phyloP scores from a whole-genome alignment of 2,888 invertebrate genomes.

The Brenthis ino region DNA sequence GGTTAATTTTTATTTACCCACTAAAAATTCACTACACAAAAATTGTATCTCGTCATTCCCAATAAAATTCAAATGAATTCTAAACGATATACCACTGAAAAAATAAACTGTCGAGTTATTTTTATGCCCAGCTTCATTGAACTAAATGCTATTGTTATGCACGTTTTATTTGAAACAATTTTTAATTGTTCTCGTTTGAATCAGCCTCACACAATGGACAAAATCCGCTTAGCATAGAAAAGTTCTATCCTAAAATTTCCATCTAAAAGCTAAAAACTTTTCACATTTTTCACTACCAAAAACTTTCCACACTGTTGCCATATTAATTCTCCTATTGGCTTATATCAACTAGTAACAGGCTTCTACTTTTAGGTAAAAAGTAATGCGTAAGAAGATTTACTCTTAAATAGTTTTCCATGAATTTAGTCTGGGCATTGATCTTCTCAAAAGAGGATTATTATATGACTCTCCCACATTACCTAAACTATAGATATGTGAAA shows the following conservation, averaged over 20 bases:
- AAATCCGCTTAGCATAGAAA: conserved; percentile 35
- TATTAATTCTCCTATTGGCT: conserved; percentile 5
- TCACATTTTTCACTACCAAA: conserved; percentile 9
- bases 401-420: conserved; percentile 7
- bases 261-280: conserved; percentile 28
- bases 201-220: conserved; percentile 23
- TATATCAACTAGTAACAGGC: conserved; percentile 8
- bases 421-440: background rate
- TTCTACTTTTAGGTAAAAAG: background rate
- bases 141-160: conserved; percentile 27
- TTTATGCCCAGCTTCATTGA: conserved; percentile 10
- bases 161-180: conserved; percentile 28
- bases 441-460: background rate
- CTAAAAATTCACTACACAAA: background rate
- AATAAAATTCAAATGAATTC: conserved; percentile 8
- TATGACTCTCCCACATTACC: background rate
- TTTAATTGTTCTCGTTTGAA: conserved; percentile 29
- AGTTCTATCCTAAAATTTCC: conserved; percentile 26
- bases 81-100: conserved; percentile 11
- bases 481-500: background rate
- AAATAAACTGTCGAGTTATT: conserved; percentile 3
- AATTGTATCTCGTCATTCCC: background rate
- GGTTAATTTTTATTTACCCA: background rate
- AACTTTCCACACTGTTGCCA: conserved; percentile 3
- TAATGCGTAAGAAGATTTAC: conserved; percentile 5